Evolutionary conservation across 2,113 vertebrate species (phyloP).

Genomic region (Eleginops maclovinus): DNA sequence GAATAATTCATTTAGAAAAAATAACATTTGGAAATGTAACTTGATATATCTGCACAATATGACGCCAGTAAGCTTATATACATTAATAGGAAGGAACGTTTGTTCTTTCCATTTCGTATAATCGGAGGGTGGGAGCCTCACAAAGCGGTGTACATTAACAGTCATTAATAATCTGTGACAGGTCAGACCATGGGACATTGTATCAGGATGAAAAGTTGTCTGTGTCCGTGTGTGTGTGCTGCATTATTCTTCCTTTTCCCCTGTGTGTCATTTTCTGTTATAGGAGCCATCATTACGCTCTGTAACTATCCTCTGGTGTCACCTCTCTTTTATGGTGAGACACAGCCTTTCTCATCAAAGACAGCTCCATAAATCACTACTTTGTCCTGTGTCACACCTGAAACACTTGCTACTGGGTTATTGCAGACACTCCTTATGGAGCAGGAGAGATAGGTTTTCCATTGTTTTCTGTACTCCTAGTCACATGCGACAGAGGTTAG

Average conservation of each 20-base stretch:
- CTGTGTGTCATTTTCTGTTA: slow-evolving; percentile 52
- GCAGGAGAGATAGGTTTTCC: slow-evolving; percentile 15
- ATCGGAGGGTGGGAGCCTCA: slow-evolving; percentile 60
- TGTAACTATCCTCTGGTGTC: slow-evolving; percentile 61
- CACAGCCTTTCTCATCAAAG: slow-evolving; percentile 54
- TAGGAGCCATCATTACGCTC: slow-evolving; percentile 51
- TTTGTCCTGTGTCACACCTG: slow-evolving; percentile 63
- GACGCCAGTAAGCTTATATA: not conserved
- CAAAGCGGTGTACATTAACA: slow-evolving; percentile 72
- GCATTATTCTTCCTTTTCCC: slow-evolving; percentile 55
- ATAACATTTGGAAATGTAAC: not conserved
- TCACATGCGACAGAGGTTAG: slow-evolving; percentile 30
- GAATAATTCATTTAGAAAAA: not conserved
- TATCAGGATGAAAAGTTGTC: slow-evolving; percentile 57
- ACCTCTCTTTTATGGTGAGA: slow-evolving; percentile 58
- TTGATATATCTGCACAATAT: not conserved
- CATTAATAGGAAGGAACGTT: not conserved
- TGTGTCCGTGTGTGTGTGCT: slow-evolving; percentile 57
- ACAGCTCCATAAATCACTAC: slow-evolving; percentile 70
- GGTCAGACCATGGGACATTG: slow-evolving; percentile 70
- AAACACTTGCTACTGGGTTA: slow-evolving; percentile 35
- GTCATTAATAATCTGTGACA: slow-evolving; percentile 80
- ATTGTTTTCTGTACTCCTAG: slow-evolving; percentile 22
- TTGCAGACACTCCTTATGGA: slow-evolving; percentile 3
- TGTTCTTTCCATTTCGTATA: slow-evolving; percentile 7